Base-by-base conservation (phyloP, 37 sponge, comb jelly and placozoan genomes). In the Amphimedon queenslandica region DNA sequence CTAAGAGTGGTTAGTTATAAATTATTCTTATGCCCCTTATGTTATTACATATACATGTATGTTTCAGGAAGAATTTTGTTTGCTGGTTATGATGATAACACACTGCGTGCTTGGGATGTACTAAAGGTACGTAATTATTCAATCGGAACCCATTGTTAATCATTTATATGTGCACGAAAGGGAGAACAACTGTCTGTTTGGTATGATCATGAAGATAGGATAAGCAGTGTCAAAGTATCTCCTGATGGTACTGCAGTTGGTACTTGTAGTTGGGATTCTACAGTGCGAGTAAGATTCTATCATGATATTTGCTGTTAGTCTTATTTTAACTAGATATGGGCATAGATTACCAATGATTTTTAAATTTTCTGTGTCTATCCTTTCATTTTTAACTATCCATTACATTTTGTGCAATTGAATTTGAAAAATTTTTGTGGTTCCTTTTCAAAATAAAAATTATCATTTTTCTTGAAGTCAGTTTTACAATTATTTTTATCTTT, bases 221-320 rank as follows among this genome's bases (percentile, higher is more conserved):
- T 93, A 18, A 74, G 75, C 20, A 76, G 84, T 65, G 58, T 93
- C 4, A 66, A 76, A 18, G 51, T 93, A 39, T 90, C 94, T 70
- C 94, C 94, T 40, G 94, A 90, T 57, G 93, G 93, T 4, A 87
- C 73, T 16, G 92, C 87, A 34, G 72, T 93, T 31, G 85, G 80
- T 4, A 72, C 92, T 1, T 40, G 75, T 66, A 93, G 94, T 58
- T 93, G 94, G 94, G 94, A 93, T 69, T 82, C 79, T 28, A 81
- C 79, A n/a, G n/a, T 90, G 39, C 70, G 70, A 43, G 91, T 87
- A 34, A 73, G 85, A 40, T 23, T 31, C 23, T n/a, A 1, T 33
- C 1, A 10, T 10, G 32, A n/a, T 43, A 33, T 3, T 24, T 72
- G 29, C 57, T 27, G 16, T 11, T 28, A 37, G 20, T 33, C 23